A percentile compares a stretch with the other conserved stretches of the same genome.
Conservation (phyloP, 1,140 invertebrate species). For the Cyclargus thomasi region DNA sequence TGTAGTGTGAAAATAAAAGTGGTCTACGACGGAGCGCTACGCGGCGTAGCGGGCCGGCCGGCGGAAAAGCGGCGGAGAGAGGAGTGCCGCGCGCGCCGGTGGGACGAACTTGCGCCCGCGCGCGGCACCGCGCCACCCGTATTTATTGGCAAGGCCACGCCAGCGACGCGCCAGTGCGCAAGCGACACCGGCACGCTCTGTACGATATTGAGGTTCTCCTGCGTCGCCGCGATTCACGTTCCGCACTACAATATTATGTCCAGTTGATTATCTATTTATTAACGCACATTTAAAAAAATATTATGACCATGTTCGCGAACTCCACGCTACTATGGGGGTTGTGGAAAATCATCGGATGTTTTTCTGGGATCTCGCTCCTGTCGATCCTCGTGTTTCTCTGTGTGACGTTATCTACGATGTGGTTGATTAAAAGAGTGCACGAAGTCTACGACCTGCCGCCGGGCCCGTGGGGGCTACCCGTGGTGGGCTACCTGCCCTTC, state of each 20-base stretch:
- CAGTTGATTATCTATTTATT: constrained; percentile 35
- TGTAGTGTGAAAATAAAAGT: constrained; percentile 31
- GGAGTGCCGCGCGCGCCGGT: constrained; percentile 47
- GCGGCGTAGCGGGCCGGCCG: constrained; percentile 41
- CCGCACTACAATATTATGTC: constrained; percentile 56
- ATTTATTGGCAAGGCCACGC: constrained; percentile 73
- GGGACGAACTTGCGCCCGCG: constrained; percentile 60
- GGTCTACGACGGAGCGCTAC: constrained; percentile 57
- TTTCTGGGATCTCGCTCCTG: constrained; percentile 48
- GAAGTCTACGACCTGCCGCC: constrained; percentile 82
- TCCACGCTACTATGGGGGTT: constrained; percentile 62
- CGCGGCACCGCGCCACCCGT: constrained; percentile 45
- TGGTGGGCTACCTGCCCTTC: constrained; percentile 88
- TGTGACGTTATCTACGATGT: constrained; percentile 63
- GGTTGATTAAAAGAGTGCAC: constrained; percentile 75
- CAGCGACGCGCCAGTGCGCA: constrained; percentile 66
- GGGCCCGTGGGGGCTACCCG: constrained; percentile 88
- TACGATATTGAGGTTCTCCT: constrained; percentile 52
- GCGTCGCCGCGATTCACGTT: constrained; percentile 45
- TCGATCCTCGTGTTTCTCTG: constrained; percentile 75
- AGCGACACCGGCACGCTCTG: constrained; percentile 58
- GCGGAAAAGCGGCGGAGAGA: constrained; percentile 60
- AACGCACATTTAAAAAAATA: constrained; percentile 36
- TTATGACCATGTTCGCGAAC: constrained; percentile 55
- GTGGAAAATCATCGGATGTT: constrained; percentile 55